Conservation (phyloP, 2,888 invertebrate species). For the Chrysolina americana region DNA sequence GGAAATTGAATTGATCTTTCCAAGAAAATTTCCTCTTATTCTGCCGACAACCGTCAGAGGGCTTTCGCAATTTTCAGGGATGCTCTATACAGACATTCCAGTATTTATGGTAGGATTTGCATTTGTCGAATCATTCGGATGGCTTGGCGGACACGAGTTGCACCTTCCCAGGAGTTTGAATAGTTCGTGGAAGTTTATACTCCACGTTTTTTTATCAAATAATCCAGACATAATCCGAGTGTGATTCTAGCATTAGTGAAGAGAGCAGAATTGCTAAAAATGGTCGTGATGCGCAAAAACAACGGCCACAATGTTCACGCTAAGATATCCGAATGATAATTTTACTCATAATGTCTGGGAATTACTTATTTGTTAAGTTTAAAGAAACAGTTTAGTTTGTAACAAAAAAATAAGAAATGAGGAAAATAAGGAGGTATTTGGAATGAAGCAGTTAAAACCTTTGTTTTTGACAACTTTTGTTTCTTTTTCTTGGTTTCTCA, state of each 20-base stretch:
- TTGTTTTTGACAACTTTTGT: too few species aligned
- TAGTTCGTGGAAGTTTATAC: not conserved
- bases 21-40: not conserved
- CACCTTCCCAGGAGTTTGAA: not conserved
- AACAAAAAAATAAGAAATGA: too few species aligned
- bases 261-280: not conserved
- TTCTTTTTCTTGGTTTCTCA: too few species aligned
- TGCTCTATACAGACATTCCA: slow-evolving; percentile 8
- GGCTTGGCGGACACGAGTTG: slow-evolving; percentile 6
- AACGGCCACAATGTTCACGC: too few species aligned
- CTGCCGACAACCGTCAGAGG: slow-evolving; percentile 3
- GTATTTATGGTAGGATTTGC: not conserved
- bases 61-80: not conserved
- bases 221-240: not conserved
- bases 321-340: too few species aligned
- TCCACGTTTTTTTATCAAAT: not conserved
- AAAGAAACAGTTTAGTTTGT: too few species aligned
- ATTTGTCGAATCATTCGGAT: slow-evolving; percentile 10
- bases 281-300: too few species aligned
- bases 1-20: slow-evolving; percentile 22
- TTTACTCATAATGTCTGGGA: too few species aligned
- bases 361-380: too few species aligned
- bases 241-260: not conserved
- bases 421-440: too few species aligned
- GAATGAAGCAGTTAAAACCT: too few species aligned